Evolutionary conservation across 2,888 invertebrate species (phyloP), one percentile per base, ranked within the genome.

Genomic region (Perizoma flavofasciatum): DNA sequence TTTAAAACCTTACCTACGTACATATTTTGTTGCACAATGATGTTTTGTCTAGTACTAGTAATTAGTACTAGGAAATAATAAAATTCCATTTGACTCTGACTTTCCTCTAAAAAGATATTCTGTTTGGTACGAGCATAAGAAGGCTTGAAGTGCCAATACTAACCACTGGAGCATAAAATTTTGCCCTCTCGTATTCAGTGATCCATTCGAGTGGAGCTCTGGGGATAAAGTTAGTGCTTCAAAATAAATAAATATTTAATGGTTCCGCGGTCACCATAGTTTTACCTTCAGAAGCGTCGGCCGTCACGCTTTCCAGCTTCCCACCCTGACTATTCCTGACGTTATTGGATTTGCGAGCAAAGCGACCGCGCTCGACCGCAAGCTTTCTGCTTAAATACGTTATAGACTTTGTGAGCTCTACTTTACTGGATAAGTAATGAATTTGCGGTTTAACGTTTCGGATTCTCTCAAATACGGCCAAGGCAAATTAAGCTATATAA

Each of bases 271-370:
- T 37, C 37, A 45, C 54, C 41, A 59, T 58, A 58, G 55, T 62
- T 62, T 61, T 58, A 51, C 35, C 32, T 37, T 61, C 46, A 50
- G 58, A 44, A 61, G 54, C 48, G 37, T n/a, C 40, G 54, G 54
- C 47, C 57, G 50, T 41, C 49, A 41, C 48, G 53, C 46, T 53
- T 56, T 50, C 54, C 49, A 35, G 49, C 59, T 54, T 41, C 40
- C 39, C 61, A 34, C 7, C 58, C 40, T 47, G 54, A 55, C 59
- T 55, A 58, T 67, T 72, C 71, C 69, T 73, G 68, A 70, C 69
- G 57, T 81, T 84, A 84, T 86, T 82, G 71, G 74, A 83, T 83
- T 80, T 75, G 66, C 65, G 67, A 72, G 66, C 66, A 67, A 71
- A 72, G 66, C 68, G 68, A 66, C 60, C 68, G 65, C 66, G 70